Evolutionary conservation across 2,888 invertebrate species (phyloP).

Genomic region (Oeneis ivallda): DNA sequence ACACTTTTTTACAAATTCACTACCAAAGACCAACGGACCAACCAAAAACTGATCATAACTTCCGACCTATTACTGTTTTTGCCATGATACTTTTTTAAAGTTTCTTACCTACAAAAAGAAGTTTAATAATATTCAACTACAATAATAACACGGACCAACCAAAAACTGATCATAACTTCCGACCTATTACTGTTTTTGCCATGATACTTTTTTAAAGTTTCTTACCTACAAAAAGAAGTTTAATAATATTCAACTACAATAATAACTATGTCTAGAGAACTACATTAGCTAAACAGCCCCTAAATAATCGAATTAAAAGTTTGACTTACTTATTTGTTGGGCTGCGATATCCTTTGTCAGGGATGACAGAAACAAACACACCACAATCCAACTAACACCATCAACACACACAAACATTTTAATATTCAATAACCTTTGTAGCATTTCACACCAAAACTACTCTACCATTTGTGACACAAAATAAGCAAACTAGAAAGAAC

Average conservation of each 20-base stretch:
- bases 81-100: background rate
- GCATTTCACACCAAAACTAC: slow-evolving; percentile 35
- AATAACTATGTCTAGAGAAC: background rate
- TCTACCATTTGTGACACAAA: slow-evolving; percentile 24
- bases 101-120: too few relatives aligned
- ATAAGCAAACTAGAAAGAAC: slow-evolving; percentile 33
- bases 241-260: too few relatives aligned
- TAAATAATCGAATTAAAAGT: slow-evolving; percentile 16
- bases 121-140: too few relatives aligned
- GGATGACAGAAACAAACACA: slow-evolving; percentile 64
- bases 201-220: background rate
- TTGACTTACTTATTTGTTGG: slow-evolving; percentile 65
- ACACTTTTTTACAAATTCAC: too few relatives aligned
- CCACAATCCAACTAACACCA: slow-evolving; percentile 63
- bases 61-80: background rate
- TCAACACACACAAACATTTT: slow-evolving; percentile 64
- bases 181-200: background rate
- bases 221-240: too few relatives aligned
- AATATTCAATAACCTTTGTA: slow-evolving; percentile 44
- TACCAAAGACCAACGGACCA: too few relatives aligned
- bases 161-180: background rate
- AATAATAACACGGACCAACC: background rate
- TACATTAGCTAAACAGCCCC: background rate
- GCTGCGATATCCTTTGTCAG: slow-evolving; percentile 69
- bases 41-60: background rate